Evolutionary conservation across 2,888 invertebrate genomes (phyloP).

Genomic region (Dermolepida albohirtum): DNA sequence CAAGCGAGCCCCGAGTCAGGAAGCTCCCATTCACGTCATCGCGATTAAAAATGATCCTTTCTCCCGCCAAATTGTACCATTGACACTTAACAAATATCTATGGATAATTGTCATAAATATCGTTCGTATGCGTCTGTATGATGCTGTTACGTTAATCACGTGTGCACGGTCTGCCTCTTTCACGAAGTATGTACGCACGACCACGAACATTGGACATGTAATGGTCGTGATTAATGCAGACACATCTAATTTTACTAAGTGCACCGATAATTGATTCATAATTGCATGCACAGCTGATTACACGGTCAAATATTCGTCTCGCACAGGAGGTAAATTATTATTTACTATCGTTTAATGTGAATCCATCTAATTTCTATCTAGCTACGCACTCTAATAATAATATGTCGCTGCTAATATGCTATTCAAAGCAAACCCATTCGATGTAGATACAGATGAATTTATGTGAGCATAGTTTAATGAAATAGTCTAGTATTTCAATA

Average conservation of each 20-base stretch:
- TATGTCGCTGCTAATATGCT: no score
- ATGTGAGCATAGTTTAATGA: no score
- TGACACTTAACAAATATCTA: constrained; percentile 65
- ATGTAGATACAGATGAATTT: no score
- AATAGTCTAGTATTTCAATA: no score
- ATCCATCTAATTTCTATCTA: no score
- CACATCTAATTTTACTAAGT: constrained; percentile 55
- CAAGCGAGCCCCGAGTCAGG: constrained; percentile 57
- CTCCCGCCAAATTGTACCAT: constrained; percentile 63
- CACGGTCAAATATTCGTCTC: constrained; percentile 49
- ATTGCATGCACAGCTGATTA: constrained; percentile 50
- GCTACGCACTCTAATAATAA: no score
- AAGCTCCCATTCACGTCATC: constrained; percentile 63
- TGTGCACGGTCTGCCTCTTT: not conserved
- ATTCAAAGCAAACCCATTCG: no score
- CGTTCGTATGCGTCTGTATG: not conserved
- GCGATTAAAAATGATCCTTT: constrained; percentile 64
- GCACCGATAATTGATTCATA: constrained; percentile 55
- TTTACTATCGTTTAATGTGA: constrained; percentile 13
- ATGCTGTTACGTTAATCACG: constrained; percentile 42
- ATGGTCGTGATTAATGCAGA: constrained; percentile 53
- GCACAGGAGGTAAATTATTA: constrained; percentile 38
- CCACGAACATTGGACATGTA: constrained; percentile 33
- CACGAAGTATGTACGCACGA: no score
- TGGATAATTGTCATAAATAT: constrained; percentile 47